Base-by-base conservation (phyloP, 2,888 invertebrate genomes). In the Muschampia plurimacula region DNA sequence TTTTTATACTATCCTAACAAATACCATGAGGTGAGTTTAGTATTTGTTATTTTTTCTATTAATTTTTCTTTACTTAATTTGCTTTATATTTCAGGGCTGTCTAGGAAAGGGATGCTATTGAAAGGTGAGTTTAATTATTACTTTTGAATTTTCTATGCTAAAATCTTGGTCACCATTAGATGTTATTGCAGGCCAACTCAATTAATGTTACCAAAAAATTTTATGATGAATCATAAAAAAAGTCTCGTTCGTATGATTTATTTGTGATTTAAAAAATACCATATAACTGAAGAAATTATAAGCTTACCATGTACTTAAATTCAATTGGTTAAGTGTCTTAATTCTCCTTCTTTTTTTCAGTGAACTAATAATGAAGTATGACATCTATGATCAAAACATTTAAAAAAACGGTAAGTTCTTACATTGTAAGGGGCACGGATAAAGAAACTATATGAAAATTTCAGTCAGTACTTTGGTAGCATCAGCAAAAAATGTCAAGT, bases 1-100 rank as follows among this genome's bases (percentile, higher is more conserved):
- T 79, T 82, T 77, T 80, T 64, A 55, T 39, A 41, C 44, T 67
- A 6, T 72, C 84, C 84, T 81, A 78, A 80, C 75, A 73, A 81
- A 77, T 81, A 80, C 74, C 74, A 76, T 83, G 83, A 89, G 93
- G 93, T 93, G 85, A 93, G 93, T 92, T 83, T 75, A 78, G 69
- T 85, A 79, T 76, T 74, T 83, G 74, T 83, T 83, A 52, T 83
- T 82, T 82, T 84, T 80, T 83, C 85, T 83, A 80, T 82, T 82
- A 83, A 88, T 86, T 83, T 89, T 89, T 90, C 85, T 88, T 88
- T 92, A 92, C 87, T 93, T 78, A 93, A 86, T 85, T 75, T 90
- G 77, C 84, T 92, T 91, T 88, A 77, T 83, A 77, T 93, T 93
- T 83, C 92, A 93, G 93, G 78, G 81, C 70, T 44, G 1, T 15